Base-by-base conservation (phyloP, 2,113 vertebrate genomes). In the Columba livia region DNA sequence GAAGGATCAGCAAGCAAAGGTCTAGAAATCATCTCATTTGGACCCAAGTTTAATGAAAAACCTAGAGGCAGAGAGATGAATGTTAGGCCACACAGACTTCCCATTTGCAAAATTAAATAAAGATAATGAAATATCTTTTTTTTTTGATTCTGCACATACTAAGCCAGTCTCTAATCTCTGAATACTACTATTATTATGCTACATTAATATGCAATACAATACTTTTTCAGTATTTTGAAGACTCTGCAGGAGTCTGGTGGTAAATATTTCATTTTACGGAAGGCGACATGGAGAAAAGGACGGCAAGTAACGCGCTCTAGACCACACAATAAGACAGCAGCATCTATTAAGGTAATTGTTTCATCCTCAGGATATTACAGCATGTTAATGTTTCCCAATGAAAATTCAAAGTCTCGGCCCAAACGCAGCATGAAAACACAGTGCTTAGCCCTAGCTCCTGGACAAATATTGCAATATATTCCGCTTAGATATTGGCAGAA, bases 241-340 rank as follows among this genome's bases (percentile, higher is more conserved):
- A 51, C 67, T 48, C 61, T 62, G 79, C 88, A 70, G 92, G 64
- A 81, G 32, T 29, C 60, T 66, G 23, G 32, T 73, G 47, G 82
- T 90, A 95, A 93, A 93, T 58, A 90, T 65, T 90, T 72, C 72
- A 86, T 67, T 85, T 90, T 70, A 34, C 24, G 66, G 56, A 93
- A 86, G 72, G 72, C 34, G 75, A 56, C 69, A 12, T 48, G 40
- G 50, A 60, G 50, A 84, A 93, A 75, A 48, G 48, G 64, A 74
- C 53, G 67, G 54, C 31, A 81, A 81, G 48, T 50, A 54, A 50
- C 9, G 12, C 0, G 0, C 56, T 74, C 32, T 36, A 54, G 79
- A 89, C 69, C 58, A 80, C 51, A n/a, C 64, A 89, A 5, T 34
- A 88, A 71, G 32, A 44, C 85, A 91, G 79, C 80, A 74, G 48